Conservation (phyloP, 2,797 vertebrate species). For the Neosalanx taihuensis region DNA sequence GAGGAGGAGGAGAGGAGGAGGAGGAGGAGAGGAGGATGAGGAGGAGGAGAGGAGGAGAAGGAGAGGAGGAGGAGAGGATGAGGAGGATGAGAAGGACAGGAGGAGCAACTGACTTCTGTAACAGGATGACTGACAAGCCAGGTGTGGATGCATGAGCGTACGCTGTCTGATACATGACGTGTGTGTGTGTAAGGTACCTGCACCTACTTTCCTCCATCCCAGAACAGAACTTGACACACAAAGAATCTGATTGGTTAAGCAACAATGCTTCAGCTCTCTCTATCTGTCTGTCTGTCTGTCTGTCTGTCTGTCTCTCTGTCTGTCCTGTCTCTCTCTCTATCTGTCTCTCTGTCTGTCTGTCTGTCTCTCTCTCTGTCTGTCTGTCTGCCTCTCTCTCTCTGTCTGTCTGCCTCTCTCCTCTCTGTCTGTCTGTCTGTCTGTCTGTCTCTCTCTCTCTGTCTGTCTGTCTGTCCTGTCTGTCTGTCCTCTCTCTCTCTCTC, state of each 20-base stretch:
- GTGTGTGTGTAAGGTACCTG: neutral
- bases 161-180: neutral
- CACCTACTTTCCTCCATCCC: conserved; percentile 13
- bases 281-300: too few relatives aligned
- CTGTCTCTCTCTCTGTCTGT: neutral
- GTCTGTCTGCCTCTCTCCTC: neutral
- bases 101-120: too few relatives aligned
- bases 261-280: neutral
- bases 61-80: neutral
- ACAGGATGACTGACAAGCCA: neutral
- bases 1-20: neutral
- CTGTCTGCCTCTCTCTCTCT: neutral
- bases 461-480: too few relatives aligned
- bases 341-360: neutral
- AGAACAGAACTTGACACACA: too few relatives aligned
- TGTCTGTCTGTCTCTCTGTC: too few relatives aligned
- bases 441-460: too few relatives aligned
- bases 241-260: too few relatives aligned
- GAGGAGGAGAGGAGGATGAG: neutral
- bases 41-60: neutral
- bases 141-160: neutral
- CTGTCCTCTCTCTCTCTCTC: too few relatives aligned
- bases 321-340: too few relatives aligned
- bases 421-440: neutral
- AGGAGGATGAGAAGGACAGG: neutral